Evolutionary conservation across 2,113 vertebrate species (phyloP), one percentile per base, ranked within the genome.

Genomic region (Albula goreensis): DNA sequence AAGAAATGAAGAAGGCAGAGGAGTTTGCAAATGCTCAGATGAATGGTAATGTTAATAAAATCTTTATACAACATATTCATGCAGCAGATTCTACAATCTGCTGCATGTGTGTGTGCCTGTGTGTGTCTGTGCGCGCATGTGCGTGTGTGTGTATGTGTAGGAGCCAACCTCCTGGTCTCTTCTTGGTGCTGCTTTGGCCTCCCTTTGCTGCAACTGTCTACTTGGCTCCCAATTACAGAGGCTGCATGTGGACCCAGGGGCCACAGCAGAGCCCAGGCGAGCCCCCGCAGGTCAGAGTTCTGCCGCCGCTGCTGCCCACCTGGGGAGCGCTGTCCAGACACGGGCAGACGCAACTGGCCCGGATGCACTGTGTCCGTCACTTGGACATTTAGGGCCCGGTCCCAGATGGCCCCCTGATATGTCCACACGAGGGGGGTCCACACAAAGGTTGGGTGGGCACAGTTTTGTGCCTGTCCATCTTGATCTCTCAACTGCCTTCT

Each of bases 271-370:
- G 78, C 77, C 53, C 22, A n/a, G 22, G 22, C 50, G 50, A 15
- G 78, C 53, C 56, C 19, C 49, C 83, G 48, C 10, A 50, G 86
- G 82, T 83, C 84, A 80, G 31, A 25, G 48, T 78, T 78, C 57
- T 77, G 56, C 57, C 41, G 78, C 74, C 57, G 74, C 56, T 31
- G 7, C 17, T 17, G 41, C 57, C 86, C 82, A 84, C 77, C 82
- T 83, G 82, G 82, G 86, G 82, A 82, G 52, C 78, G 77, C 15
- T 80, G 53, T 83, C 70, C 82, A 50, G 51, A 25, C n/a, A 31
- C n/a, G 79, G 48, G 57, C 66, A 48, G 85, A 74, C 57, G 80
- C 31, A 41, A 25, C 70, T 48, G 12, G 70, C 49, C 82, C 31
- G 74, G 41, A 19, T 19, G 11, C 70, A 53, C 11, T 2, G 22